Conservation (phyloP, 2,113 vertebrate genomes). For the Sturnira hondurensis region DNA sequence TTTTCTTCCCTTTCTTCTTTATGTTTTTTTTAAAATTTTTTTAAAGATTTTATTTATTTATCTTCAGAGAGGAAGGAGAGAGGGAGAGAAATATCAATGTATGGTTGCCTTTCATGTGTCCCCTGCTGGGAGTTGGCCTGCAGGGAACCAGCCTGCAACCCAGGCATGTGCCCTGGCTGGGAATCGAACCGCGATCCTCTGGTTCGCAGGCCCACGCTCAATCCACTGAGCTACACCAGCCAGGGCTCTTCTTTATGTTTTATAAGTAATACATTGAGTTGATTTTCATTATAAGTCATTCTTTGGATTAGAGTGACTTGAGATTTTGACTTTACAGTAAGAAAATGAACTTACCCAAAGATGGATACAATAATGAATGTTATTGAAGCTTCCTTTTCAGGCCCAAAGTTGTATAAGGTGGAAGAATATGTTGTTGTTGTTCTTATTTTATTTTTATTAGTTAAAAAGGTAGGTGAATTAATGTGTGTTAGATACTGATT, state of each 20-base stretch:
- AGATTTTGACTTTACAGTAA: not conserved
- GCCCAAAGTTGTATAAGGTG: not conserved
- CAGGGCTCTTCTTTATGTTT: not conserved
- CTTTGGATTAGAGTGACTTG: not conserved
- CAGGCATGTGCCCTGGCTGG: too few relatives aligned
- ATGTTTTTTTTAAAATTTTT: too few relatives aligned
- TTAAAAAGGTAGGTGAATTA: not conserved
- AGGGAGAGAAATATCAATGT: too few relatives aligned
- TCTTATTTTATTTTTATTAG: not conserved
- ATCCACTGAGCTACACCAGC: too few relatives aligned
- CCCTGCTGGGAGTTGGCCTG: too few relatives aligned
- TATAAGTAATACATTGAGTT: not conserved
- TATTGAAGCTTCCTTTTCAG: not conserved
- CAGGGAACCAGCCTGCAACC: too few relatives aligned
- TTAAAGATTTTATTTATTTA: too few relatives aligned
- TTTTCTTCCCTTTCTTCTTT: not conserved
- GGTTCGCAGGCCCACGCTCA: too few relatives aligned
- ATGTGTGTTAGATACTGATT: not conserved
- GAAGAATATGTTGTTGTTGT: not conserved
- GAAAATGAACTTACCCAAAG: not conserved
- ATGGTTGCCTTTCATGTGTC: too few relatives aligned
- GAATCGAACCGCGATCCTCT: too few relatives aligned
- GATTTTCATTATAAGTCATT: not conserved
- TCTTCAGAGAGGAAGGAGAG: too few relatives aligned
- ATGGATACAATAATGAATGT: not conserved